phyloP scores from a whole-genome alignment of 2,113 vertebrate species.

The Apteryx mantelli region DNA sequence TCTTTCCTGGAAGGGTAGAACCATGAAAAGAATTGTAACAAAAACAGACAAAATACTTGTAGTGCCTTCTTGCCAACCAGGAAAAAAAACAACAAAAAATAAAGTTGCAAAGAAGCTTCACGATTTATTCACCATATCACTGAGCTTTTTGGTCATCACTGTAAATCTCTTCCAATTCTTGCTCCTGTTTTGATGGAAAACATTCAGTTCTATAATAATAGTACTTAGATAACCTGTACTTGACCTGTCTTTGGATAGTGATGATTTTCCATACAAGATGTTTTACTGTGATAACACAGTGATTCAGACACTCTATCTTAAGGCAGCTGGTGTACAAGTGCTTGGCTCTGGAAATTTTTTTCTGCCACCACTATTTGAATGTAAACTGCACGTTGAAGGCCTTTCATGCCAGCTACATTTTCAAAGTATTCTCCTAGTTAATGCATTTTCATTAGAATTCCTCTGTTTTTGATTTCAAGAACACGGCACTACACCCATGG shows the following conservation, averaged over 20 bases:
- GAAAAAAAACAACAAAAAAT: not conserved
- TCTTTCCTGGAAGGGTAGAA: constrained; percentile 20
- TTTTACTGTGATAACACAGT: constrained; percentile 72
- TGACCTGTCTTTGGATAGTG: constrained; percentile 71
- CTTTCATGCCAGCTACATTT: constrained; percentile 69
- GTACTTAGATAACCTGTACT: constrained; percentile 69
- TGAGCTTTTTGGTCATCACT: constrained; percentile 2
- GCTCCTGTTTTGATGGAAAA: constrained; percentile 55
- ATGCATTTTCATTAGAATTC: constrained; percentile 71
- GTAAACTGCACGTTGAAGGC: constrained; percentile 40
- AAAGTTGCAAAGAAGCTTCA: not conserved
- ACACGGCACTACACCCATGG: constrained; percentile 70
- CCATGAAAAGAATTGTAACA: not conserved
- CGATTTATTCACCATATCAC: not conserved
- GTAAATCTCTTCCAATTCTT: constrained; percentile 56
- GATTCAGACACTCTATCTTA: constrained; percentile 75
- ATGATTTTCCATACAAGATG: constrained; percentile 76
- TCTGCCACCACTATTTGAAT: constrained; percentile 58
- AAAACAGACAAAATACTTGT: not conserved
- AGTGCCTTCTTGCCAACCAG: not conserved
- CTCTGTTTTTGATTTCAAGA: constrained; percentile 77
- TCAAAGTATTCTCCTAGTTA: constrained; percentile 60
- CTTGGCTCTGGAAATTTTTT: constrained; percentile 63
- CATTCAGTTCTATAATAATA: constrained; percentile 63
- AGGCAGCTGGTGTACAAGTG: constrained; percentile 69